These are phyloP conservation scores for Chelon labrosus DNA, from an alignment of 2,797 vertebrate species.

Conservation along the genomic window DNA sequence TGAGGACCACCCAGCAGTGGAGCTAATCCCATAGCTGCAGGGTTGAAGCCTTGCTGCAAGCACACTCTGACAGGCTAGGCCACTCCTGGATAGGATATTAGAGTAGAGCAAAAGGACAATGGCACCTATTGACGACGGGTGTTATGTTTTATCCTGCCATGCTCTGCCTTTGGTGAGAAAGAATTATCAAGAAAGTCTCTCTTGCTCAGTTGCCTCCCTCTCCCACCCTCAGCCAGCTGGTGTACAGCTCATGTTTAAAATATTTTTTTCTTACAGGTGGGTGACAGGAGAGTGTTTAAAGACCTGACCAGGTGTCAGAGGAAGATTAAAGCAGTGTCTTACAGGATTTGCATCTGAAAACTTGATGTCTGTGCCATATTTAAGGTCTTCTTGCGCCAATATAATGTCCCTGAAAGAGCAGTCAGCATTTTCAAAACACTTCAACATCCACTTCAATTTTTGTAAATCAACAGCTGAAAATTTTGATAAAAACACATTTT, in stretches of 20 bases:
- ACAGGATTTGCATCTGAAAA: constrained; percentile 1
- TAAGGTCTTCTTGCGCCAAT: background rate
- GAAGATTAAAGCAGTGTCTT: constrained; percentile 13
- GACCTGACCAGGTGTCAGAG: constrained; percentile 11
- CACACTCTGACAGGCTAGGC: constrained; percentile 64
- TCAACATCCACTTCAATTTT: background rate
- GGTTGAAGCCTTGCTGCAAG: constrained; percentile 62
- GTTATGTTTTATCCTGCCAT: constrained; percentile 59
- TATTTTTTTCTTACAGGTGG: constrained; percentile 36
- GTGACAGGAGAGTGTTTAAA: constrained; percentile 25
- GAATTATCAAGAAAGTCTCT: constrained; percentile 41
- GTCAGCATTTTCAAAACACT: background rate
- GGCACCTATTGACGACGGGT: constrained; percentile 70
- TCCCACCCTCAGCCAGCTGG: constrained; percentile 32
- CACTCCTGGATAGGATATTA: constrained; percentile 68
- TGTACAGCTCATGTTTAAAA: constrained; percentile 28
- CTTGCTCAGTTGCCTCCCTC: constrained; percentile 38
- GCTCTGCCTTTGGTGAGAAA: constrained; percentile 55
- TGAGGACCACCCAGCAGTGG: constrained; percentile 76
- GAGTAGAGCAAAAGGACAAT: constrained; percentile 67
- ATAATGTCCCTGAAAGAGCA: background rate
- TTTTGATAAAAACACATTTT: constrained; percentile 10
- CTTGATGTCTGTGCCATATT: background rate
- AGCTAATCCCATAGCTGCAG: constrained; percentile 73
- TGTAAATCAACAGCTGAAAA: background rate